A percentile compares a stretch with the other conserved stretches of the same genome.
Evolutionary conservation across 2,113 vertebrate genomes (phyloP).

Genomic region (Ciconia stormi): DNA sequence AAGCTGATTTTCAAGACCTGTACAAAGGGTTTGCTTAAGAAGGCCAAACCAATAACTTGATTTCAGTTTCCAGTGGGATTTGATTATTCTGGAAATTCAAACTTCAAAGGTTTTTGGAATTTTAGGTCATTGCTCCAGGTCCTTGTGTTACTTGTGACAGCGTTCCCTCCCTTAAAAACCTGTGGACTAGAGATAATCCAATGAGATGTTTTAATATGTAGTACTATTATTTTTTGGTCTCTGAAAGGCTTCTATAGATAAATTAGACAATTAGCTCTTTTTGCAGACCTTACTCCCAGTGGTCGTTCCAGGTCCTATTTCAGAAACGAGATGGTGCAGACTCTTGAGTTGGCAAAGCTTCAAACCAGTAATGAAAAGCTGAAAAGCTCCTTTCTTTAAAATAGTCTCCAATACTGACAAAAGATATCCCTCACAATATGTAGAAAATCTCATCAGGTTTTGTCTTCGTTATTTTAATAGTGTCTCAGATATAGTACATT

Average conservation of each 20-base stretch:
- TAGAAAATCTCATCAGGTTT: background rate
- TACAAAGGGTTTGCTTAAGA: background rate
- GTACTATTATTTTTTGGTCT: background rate
- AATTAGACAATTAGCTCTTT: background rate
- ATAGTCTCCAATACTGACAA: background rate
- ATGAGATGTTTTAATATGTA: background rate
- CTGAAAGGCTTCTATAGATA: background rate
- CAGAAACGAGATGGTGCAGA: background rate
- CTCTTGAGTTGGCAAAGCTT: background rate
- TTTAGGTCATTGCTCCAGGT: background rate
- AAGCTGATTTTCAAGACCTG: background rate
- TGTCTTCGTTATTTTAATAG: background rate
- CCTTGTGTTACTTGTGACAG: background rate
- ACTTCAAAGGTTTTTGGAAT: background rate
- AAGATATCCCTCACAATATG: background rate
- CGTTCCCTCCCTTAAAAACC: background rate
- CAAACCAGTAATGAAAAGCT: background rate
- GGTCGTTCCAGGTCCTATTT: background rate
- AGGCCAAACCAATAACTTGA: background rate
- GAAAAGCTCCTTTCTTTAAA: background rate
- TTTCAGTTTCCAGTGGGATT: background rate
- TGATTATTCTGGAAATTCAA: background rate
- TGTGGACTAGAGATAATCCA: background rate
- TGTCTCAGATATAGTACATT: background rate
- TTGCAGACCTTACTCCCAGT: background rate